Evolutionary conservation across 2,113 vertebrate species (phyloP), one percentile per base, ranked within the genome.

Genomic region (Orthochromis malagaraziensis): DNA sequence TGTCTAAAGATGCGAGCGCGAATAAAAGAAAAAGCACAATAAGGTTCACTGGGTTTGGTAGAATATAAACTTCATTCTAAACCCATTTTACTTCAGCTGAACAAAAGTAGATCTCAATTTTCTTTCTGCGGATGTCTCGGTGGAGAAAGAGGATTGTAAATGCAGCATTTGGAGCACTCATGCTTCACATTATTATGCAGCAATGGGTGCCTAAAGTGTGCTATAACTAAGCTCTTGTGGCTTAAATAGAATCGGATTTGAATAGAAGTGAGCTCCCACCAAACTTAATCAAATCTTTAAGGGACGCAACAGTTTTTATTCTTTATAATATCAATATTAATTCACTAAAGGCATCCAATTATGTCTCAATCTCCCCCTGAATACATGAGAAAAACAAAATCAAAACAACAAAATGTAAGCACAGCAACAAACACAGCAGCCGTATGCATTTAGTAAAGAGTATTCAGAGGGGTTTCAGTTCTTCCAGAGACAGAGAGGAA

Each of bases 151-250:
- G 5, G 33, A 31, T 38, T 49, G 21, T 24, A 65, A 63, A 51
- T 3, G 16, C 51, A 35, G 55, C 63, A 49, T 54, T 68, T 84
- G 53, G 9, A 49, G 60, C 38, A 31, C 33, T 85, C 13, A 55
- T 21, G 75, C 33, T 9, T 53, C 47, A 55, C 53, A 63, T 63
- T 65, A 65, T 83, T 83, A 83, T 81, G 79, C 82, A 83, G 33
- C 13, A 55, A 29, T 40, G 40, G 60, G 63, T 26, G n/a, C 31
- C 35, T 24, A 3, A 81, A 88, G 80, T 81, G 24, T 60, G 19
- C 17, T 53, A 26, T 24, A 49, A 40, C 29, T 33, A n/a, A 13
- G 53, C 53, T 24, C 58, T 55, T 54, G 42, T 73, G 31, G 49
- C 33, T 60, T 45, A 14, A 77, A 49, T 6, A 35, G 9, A 55